These are phyloP conservation scores for Setophaga petechia DNA, from an alignment of 2,113 vertebrate genomes.

Conservation along the genomic window DNA sequence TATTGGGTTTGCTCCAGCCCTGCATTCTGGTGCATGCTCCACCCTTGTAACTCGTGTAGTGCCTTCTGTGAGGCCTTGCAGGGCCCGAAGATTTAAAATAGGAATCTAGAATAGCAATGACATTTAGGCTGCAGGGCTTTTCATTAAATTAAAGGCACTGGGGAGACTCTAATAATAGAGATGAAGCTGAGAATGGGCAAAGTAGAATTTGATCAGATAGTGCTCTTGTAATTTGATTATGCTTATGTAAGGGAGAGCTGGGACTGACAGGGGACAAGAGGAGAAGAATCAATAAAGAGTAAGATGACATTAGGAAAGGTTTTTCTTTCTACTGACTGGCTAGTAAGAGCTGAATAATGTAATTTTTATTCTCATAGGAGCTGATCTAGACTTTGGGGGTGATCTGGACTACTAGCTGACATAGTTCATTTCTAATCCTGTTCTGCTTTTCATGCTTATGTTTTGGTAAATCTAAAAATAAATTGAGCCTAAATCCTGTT, in stretches of 20 bases:
- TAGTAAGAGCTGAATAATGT: background rate
- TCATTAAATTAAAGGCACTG: conserved; percentile 53
- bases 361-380: conserved; percentile 13
- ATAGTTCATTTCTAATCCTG: background rate
- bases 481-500: background rate
- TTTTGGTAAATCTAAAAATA: background rate
- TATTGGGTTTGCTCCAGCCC: background rate
- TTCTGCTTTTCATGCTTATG: background rate
- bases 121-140: conserved; percentile 52
- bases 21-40: background rate
- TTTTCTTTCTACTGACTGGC: conserved; percentile 19
- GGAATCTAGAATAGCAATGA: conserved; percentile 31
- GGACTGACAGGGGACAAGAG: background rate
- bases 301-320: conserved; percentile 6
- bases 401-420: background rate
- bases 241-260: conserved; percentile 40
- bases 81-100: conserved; percentile 17
- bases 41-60: background rate
- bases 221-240: conserved; percentile 49
- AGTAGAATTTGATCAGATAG: conserved; percentile 56
- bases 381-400: background rate
- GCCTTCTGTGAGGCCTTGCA: background rate
- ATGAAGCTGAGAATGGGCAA: background rate
- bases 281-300: conserved; percentile 13
- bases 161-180: conserved; percentile 40